Evolutionary conservation across 2,888 invertebrate species (phyloP), one percentile per base, ranked within the genome.

Genomic region (Cordilura impudica): DNA sequence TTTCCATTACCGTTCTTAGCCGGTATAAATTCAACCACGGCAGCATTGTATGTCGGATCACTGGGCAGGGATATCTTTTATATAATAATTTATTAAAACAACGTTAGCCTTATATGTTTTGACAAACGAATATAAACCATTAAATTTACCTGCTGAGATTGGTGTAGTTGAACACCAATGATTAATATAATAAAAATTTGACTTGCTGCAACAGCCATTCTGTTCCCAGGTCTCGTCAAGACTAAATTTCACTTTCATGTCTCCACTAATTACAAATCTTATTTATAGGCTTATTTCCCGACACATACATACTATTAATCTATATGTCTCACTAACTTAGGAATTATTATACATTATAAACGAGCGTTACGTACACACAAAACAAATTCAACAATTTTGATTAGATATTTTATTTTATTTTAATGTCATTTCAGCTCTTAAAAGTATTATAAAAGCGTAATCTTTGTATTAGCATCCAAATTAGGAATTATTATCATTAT

Each of bases 1-100:
- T 18, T 47, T 0, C 56, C 7, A 0, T 81, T 77, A 1, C 87
- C 88, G 51, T 87, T 71, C 0, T 83, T 80, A 0, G 84, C 78
- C 0, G 91, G 91, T 75, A 89, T 84, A 83, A 92, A 93, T 84
- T 94, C 94, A 10, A 93, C 92, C 0, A 93, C 93, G 0, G 92
- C 93, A 0, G 92, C 94, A 31, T 90, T 86, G 83, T 93, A 93
- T 69, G 90, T 91, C 47, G 89, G 84, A 82, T 91, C 91, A 66
- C 87, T 83, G 1, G 90, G 88, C 0, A 90, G 89, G 0, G 92
- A 91, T 67, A 84, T 84, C 61, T 84, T 26, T 18, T 18, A 16
- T 16, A 12, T 4, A n/a, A n/a, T n/a, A n/a, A n/a, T n/a, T n/a
- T n/a, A n/a, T n/a, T n/a, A n/a, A n/a, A n/a, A n/a, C n/a, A n/a